A percentile compares a stretch with the other conserved stretches of the same genome.
These are phyloP conservation scores for Steinernema feltiae DNA, from an alignment of 1,140 invertebrate genomes.

Conservation along the genomic window DNA sequence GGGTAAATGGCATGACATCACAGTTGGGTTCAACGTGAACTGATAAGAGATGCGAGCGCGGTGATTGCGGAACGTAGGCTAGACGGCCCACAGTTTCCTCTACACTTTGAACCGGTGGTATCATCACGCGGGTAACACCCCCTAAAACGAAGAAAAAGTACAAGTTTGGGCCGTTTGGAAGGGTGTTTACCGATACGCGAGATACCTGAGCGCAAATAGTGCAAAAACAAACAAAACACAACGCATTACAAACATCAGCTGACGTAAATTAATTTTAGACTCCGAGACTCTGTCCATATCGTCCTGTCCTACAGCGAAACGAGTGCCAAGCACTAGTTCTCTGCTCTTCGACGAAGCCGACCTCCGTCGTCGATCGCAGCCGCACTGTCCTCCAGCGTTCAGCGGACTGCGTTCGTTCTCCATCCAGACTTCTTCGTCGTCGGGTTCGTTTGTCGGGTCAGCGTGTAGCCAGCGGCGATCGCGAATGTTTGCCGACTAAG, in stretches of 20 bases:
- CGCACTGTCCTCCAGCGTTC: background rate
- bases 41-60: too few species aligned
- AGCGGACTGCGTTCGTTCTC: background rate
- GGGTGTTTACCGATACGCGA: background rate
- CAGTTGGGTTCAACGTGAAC: too few species aligned
- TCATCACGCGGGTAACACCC: too few species aligned
- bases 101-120: too few species aligned
- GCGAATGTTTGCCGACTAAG: background rate
- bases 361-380: background rate
- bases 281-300: background rate
- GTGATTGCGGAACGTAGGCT: too few species aligned
- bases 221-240: background rate
- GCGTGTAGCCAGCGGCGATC: background rate
- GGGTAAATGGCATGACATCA: too few species aligned
- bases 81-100: too few species aligned
- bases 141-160: too few species aligned
- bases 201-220: background rate
- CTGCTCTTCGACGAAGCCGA: background rate
- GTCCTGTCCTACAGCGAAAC: background rate
- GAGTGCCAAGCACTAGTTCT: background rate
- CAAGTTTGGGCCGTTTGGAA: too few species aligned
- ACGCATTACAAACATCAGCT: background rate
- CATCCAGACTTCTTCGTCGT: background rate
- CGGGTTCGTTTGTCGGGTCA: conserved; percentile 1
- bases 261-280: background rate